Conservation (phyloP, 1,140 invertebrate genomes). For the Pogonognathellus flavescens region DNA sequence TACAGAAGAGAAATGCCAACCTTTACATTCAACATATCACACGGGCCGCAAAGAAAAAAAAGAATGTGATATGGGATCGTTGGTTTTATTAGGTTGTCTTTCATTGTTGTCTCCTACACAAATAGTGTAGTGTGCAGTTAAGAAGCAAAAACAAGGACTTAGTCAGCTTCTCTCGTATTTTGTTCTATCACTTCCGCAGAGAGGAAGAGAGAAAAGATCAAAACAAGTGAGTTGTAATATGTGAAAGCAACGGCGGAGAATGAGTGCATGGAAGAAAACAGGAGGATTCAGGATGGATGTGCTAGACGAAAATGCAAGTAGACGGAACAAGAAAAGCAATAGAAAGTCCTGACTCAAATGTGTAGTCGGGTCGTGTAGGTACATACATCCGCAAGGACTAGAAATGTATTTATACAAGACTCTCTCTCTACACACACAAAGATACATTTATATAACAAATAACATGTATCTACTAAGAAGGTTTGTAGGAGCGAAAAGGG, state of each 20-base stretch:
- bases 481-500: no score
- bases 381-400: no score
- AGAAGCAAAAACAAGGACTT: neutral
- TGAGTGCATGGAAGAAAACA: slow-evolving; percentile 23
- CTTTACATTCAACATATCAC: no score
- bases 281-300: slow-evolving; percentile 21
- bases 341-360: no score
- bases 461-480: no score
- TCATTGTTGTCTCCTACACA: slow-evolving; percentile 21
- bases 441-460: no score
- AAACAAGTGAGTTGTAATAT: slow-evolving; percentile 37
- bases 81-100: slow-evolving; percentile 37
- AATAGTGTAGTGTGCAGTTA: neutral
- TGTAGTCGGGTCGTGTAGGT: no score
- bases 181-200: neutral
- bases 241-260: neutral
- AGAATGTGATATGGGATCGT: neutral
- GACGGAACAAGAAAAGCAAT: no score
- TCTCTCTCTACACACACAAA: no score
- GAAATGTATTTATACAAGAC: no score
- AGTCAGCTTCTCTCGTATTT: neutral
- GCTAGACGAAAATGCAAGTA: neutral
- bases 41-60: neutral
- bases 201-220: slow-evolving; percentile 9
- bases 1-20: no score